phyloP scores from a whole-genome alignment of 2,113 vertebrate species.

The Limnothrissa miodon region DNA sequence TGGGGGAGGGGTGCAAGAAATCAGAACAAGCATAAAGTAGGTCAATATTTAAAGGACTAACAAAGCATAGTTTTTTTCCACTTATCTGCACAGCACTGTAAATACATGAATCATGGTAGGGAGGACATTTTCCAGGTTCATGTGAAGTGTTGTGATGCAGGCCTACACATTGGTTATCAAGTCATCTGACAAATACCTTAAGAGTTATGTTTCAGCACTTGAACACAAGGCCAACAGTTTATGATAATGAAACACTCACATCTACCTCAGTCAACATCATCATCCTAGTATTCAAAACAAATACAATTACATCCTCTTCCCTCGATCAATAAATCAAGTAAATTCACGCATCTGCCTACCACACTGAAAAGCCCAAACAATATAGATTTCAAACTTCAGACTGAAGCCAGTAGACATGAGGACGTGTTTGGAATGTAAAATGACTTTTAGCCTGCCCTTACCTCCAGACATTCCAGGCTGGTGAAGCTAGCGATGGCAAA shows the following conservation, averaged over 20 bases:
- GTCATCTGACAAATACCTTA: neutral
- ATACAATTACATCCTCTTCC: neutral
- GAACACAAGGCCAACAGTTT: neutral
- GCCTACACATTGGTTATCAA: neutral
- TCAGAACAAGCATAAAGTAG: neutral
- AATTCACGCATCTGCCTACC: neutral
- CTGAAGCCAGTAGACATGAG: constrained; percentile 28
- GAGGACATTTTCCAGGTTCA: neutral
- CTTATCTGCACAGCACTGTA: neutral
- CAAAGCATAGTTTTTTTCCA: neutral
- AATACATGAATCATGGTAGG: neutral
- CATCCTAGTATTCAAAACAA: neutral
- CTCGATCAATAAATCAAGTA: neutral
- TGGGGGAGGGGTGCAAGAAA: neutral
- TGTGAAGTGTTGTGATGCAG: neutral
- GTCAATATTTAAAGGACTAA: neutral
- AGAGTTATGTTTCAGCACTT: neutral
- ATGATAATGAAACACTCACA: neutral
- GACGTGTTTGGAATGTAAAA: constrained; percentile 44
- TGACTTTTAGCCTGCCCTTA: constrained; percentile 56
- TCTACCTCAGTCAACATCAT: neutral
- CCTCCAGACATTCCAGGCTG: constrained; percentile 91
- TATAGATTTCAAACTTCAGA: constrained; percentile 37
- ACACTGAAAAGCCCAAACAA: constrained; percentile 9
- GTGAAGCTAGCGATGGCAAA: constrained; percentile 93